Conservation (phyloP, 2,888 invertebrate genomes). For the Uloborus plumipes region DNA sequence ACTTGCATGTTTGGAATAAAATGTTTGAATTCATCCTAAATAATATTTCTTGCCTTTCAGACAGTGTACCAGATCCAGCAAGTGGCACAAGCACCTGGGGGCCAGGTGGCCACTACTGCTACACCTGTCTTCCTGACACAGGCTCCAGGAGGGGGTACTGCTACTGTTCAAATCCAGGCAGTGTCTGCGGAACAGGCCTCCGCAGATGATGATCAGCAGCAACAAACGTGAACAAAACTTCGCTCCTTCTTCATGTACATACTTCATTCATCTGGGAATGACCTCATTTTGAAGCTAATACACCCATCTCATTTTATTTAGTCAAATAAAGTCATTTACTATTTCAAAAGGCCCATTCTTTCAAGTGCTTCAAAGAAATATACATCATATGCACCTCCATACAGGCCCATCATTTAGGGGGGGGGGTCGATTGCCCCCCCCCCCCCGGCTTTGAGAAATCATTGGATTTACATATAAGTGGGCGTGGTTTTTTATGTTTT, state of each 20-base stretch:
- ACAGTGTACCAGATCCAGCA: constrained; percentile 61
- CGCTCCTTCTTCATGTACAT: constrained; percentile 31
- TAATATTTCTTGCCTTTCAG: constrained; percentile 10
- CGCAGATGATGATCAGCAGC: constrained; percentile 51
- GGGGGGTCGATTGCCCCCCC: too few species aligned
- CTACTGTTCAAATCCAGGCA: constrained; percentile 57
- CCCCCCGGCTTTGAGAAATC: too few species aligned
- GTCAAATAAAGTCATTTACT: constrained; percentile 34
- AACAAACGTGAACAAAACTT: constrained; percentile 4
- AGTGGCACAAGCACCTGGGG: constrained; percentile 47
- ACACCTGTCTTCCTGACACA: constrained; percentile 59
- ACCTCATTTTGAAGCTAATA: too few species aligned
- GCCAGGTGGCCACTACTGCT: constrained; percentile 49
- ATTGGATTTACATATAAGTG: too few species aligned
- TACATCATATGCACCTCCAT: too few species aligned
- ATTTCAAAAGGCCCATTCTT: neutral
- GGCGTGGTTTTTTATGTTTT: too few species aligned
- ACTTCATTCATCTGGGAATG: neutral
- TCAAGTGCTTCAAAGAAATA: too few species aligned
- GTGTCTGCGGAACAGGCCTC: constrained; percentile 46
- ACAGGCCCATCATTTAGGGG: too few species aligned
- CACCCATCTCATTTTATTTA: too few species aligned
- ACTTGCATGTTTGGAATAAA: too few species aligned
- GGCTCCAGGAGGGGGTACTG: constrained; percentile 35
- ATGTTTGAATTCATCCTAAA: too few species aligned